Evolutionary conservation across 2,888 invertebrate species (phyloP), one percentile per base, ranked within the genome.

Genomic region (Morinoia aosen): DNA sequence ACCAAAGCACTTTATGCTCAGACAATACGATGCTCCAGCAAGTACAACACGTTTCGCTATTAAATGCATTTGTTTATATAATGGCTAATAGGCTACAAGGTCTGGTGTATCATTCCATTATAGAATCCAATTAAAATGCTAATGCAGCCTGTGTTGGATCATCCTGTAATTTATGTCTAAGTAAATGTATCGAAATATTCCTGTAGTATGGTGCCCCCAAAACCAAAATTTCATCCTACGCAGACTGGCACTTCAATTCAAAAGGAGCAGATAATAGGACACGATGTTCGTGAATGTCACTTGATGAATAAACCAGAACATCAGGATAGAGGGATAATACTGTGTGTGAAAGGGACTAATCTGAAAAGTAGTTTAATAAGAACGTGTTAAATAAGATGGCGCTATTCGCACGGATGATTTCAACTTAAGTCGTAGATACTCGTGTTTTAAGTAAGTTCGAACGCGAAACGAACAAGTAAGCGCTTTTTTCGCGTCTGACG

Each of bases 61-160:
- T 76, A 76, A 76, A 76, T 76, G 76, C 19, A 76, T 76, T 33
- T 76, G 19, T 25, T 48, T 76, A 76, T 76, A 33, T 76, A 76
- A 76, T 76, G 33, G 76, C 33, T 76, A 76, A 25, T 76, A 33
- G 25, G 76, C 76, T 76, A 76, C 76, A 76, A 76, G 76, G 25
- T 76, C 76, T 76, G 16, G 76, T 33, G 76, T 76, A 76, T 76
- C 76, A 76, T 76, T 76, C 76, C 76, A 76, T 76, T 76, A 76
- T 76, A 19, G 76, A 76, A 76, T 76, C 76, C 76, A 76, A 76
- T 76, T 76, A 76, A 76, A 76, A 76, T 76, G 76, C 76, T 25
- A 76, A 76, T 76, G 33, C 76, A 76, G 76, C 76, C 76, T 76
- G 25, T 76, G 76, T 76, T 76, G 76, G 76, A 76, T 25, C 76